Base-by-base conservation (phyloP, 2,113 vertebrate species). In the Serilophus lunatus region DNA sequence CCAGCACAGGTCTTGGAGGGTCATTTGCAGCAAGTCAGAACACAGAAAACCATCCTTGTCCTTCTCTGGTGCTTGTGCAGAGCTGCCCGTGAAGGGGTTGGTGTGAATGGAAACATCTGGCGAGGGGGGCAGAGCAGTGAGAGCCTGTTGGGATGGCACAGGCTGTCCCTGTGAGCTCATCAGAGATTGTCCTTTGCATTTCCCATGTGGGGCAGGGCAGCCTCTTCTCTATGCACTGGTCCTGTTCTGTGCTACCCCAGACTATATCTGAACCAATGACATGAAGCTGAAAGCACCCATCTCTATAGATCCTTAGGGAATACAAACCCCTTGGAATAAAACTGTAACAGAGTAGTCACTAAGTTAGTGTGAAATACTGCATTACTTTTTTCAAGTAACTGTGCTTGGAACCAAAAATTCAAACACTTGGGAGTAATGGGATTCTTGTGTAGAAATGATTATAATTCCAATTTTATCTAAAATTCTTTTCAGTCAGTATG, bases 211-310 rank as follows among this genome's bases (percentile, higher is more conserved):
- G 56, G 42, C n/a, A 28, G 61, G 70, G 31, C 54, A 68, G 25
- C 29, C 1, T 12, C 35, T 69, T 49, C 40, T 44, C 19, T 12
- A 2, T 3, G 0, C 2, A 18, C n/a, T 1, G 0, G 6, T 29
- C 33, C 56, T 69, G 20, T 26, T 51, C 91, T 53, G 8, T 74
- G 36, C 86, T 63, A 31, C 13, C 47, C 60, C 0, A 0, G 42
- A 22, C 49, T 29, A 26, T 51, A 6, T 65, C 44, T 57, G 29
- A 82, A 68, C n/a, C 38, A 20, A 5, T 24, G 53, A 59, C 35
- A 25, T 18, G 28, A 38, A 82, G 49, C 70, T 69, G 71, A 69
- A 69, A 74, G 53, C 42, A 69, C 83, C 36, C 8, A 2, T 90
- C 24, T 85, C 33, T 77, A 20, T 25, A 60, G 26, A 79, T 72